Evolutionary conservation across 2,797 vertebrate species (phyloP).

Genomic region (Enteromius afrohamiltoni): DNA sequence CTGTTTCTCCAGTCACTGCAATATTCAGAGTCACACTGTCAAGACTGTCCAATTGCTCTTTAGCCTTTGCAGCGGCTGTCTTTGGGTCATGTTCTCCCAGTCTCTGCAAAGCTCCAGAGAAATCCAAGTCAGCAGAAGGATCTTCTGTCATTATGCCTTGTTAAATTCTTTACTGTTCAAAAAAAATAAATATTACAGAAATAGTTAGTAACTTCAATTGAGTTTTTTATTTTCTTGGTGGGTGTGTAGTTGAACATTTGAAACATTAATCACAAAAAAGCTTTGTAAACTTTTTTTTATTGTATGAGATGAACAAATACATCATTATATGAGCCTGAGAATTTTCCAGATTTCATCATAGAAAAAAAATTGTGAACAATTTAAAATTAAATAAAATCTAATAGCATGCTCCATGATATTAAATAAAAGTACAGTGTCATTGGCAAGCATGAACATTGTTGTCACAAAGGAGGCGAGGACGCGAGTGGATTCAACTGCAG

Average conservation of each 20-base stretch:
- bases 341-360: not conserved
- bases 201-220: not conserved
- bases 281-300: not conserved
- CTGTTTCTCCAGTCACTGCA: slow-evolving; percentile 66
- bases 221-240: not conserved
- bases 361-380: slow-evolving; percentile 5
- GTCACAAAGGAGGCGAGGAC: too few species aligned
- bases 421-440: not conserved
- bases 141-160: not conserved
- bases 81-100: not conserved
- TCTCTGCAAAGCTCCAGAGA: slow-evolving; percentile 29
- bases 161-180: slow-evolving; percentile 15
- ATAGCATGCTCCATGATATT: not conserved
- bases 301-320: not conserved
- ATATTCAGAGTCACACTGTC: slow-evolving; percentile 58
- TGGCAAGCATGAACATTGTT: too few species aligned
- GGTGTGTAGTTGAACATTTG: not conserved
- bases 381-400: not conserved
- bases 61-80: slow-evolving; percentile 47
- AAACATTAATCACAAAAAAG: not conserved
- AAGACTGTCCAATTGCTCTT: slow-evolving; percentile 32
- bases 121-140: slow-evolving; percentile 15
- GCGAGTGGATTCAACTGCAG: too few species aligned
- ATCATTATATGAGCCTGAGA: not conserved
- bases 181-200: not conserved